Conservation (phyloP, 2,888 invertebrate genomes). For the Amblyteles armatorius region DNA sequence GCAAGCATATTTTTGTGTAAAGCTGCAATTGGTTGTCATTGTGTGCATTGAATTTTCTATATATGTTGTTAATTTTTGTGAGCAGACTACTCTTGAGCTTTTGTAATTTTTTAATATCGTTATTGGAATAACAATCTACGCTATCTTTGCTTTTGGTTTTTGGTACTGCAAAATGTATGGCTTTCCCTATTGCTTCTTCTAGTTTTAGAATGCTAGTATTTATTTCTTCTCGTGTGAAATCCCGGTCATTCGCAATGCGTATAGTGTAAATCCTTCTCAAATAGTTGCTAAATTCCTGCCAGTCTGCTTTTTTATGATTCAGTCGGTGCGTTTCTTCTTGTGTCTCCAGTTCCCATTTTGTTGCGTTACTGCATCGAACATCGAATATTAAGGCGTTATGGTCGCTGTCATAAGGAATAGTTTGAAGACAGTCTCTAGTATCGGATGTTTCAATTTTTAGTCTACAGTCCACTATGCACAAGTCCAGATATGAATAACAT, state of each 20-base stretch:
- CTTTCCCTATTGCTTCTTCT: slow-evolving; percentile 14
- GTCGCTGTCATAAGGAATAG: slow-evolving; percentile 27
- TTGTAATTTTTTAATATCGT: slow-evolving; percentile 13
- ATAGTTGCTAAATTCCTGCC: background rate
- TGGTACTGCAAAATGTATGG: background rate
- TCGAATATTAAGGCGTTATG: slow-evolving; percentile 11
- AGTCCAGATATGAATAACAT: slow-evolving; percentile 20
- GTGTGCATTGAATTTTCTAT: background rate
- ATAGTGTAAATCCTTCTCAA: background rate
- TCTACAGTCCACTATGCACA: slow-evolving; percentile 18
- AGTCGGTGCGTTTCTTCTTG: slow-evolving; percentile 13
- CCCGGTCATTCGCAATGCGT: background rate
- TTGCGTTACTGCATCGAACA: background rate
- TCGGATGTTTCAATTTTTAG: slow-evolving; percentile 2
- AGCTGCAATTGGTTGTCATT: background rate
- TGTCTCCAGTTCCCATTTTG: slow-evolving; percentile 15
- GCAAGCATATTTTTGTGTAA: background rate
- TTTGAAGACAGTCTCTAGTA: background rate
- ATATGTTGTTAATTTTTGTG: background rate
- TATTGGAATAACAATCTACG: slow-evolving; percentile 7
- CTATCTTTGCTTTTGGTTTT: background rate
- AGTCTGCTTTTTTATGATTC: slow-evolving; percentile 26
- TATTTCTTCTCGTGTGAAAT: slow-evolving; percentile 1
- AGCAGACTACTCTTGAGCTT: slow-evolving; percentile 15
- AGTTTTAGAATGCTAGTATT: background rate